Base-by-base conservation (phyloP, 2,113 vertebrate genomes). In the Gnathonemus longibarbis region DNA sequence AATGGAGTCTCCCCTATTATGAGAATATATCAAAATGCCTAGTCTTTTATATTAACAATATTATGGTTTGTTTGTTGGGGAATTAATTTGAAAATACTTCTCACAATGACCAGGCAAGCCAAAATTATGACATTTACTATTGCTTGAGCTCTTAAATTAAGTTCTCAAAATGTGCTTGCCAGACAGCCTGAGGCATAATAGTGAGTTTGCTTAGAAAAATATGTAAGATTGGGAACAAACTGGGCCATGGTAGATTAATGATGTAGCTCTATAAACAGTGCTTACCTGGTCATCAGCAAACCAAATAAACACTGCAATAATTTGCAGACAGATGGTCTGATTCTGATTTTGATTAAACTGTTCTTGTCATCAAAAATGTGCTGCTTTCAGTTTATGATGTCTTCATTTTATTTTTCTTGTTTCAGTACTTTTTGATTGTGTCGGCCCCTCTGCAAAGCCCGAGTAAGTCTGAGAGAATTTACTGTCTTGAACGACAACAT, bases 401-500 rank as follows among this genome's bases (percentile, higher is more conserved):
- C 46, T 87, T 87, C 48, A 48, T 84, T 84, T n/a, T 84, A 84
- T 27, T 84, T 17, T 84, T 8, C 46, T 84, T n/a, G 21, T 84
- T 48, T 84, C 46, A 49, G 3, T 48, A 84, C 15, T 49, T 87
- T 49, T 52, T 52, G 21, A 50, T 50, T 35, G 17, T 87, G n/a
- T 87, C 5, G 0, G 2, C 48, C 13, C 4, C n/a, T 87, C 48
- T 27, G n/a, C 46, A 50, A 35, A 87, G 46, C 84, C 49, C 2
- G 31, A 31, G 84, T n/a, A 52, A 87, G 84, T n/a, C 45, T 52
- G 48, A 50, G 84, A 53, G 24, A 87, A 53, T 87, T 87, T 31
- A 87, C 11, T 31, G 48, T 52, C 84, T 87, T 52, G 49, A 87
- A 87, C 27, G n/a, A 87, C 84, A 87, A 52, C 49, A 87, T 87